A percentile compares a stretch with the other conserved stretches of the same genome.
Conservation (phyloP, 1,140 invertebrate genomes). For the Spodoptera frugiperda region DNA sequence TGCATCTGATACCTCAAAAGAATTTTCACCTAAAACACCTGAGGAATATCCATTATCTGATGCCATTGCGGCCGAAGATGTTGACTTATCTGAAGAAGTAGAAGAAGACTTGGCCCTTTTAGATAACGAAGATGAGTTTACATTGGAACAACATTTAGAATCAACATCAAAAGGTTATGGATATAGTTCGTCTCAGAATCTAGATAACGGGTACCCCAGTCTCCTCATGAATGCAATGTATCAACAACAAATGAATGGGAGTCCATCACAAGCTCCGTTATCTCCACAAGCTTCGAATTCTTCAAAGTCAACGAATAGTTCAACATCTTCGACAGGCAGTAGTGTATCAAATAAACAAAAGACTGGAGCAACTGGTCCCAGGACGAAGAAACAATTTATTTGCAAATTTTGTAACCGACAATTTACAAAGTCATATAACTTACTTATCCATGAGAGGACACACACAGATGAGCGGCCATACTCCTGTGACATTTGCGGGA, state of each 20-base stretch:
- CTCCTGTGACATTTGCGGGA: slow-evolving; percentile 99
- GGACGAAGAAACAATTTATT: slow-evolving; percentile 98
- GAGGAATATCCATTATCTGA: slow-evolving; percentile 80
- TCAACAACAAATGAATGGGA: slow-evolving; percentile 85
- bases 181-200: slow-evolving; percentile 82
- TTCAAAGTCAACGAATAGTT: slow-evolving; percentile 82
- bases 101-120: slow-evolving; percentile 87
- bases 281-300: slow-evolving; percentile 79
- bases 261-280: slow-evolving; percentile 76
- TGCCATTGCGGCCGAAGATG: slow-evolving; percentile 86
- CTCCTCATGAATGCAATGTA: slow-evolving; percentile 88
- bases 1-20: slow-evolving; percentile 76
- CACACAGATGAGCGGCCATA: slow-evolving; percentile 99
- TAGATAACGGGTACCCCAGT: slow-evolving; percentile 87
- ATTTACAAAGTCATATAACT: slow-evolving; percentile 99
- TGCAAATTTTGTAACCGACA: slow-evolving; percentile 99
- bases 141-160: slow-evolving; percentile 84
- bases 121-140: slow-evolving; percentile 87
- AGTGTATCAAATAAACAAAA: slow-evolving; percentile 86
- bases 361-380: slow-evolving; percentile 87
- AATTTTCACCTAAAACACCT: slow-evolving; percentile 82
- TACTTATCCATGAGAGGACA: slow-evolving; percentile 98
- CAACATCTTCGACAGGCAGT: slow-evolving; percentile 84
- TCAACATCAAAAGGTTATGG: slow-evolving; percentile 80
- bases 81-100: slow-evolving; percentile 88